Base-by-base conservation (phyloP, 1,140 invertebrate genomes). In the Drosophila nannoptera region DNA sequence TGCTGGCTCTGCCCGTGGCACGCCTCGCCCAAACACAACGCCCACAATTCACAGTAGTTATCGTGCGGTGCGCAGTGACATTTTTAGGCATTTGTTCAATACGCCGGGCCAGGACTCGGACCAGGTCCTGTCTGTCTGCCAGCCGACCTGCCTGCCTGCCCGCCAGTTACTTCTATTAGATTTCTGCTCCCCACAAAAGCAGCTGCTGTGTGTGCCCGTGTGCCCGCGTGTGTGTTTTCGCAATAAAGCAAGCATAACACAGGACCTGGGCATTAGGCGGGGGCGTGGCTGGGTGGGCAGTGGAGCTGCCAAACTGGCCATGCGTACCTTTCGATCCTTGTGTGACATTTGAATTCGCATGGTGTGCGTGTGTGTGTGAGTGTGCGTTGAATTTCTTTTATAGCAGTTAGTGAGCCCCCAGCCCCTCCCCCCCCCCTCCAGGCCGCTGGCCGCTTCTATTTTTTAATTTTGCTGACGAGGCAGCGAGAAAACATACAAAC, bases 401-500 rank as follows among this genome's bases (percentile, higher is more conserved):
- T 68, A 76, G 40, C 84, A 84, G 58, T 82, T 82, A 12, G 63
- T 49, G 32, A 29, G 40, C 31, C 40, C 35, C 22, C 63, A 0
- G 4, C 8, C 0, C 8, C 22, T n/a, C 11, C 2, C 12, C 16
- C 14, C 32, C n/a, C 32, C 11, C 2, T 14, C 7, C 31, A n/a
- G n/a, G 11, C 16, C 6, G 0, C 5, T 40, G 29, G 12, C 38
- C 29, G 80, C 86, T 84, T 86, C 77, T 86, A 84, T 84, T 84
- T 84, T 84, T 84, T 84, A 84, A 84, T 84, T 84, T 84, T 84
- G 81, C 81, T 84, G 81, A 84, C 81, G 82, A 86, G 82, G 77
- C 82, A 77, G 40, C 12, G 65, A n/a, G 61, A 86, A 84, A 81
- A 84, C 74, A 84, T 84, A 86, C 81, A 84, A 84, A 86, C 81